Evolutionary conservation across 2,797 vertebrate genomes (phyloP).

Genomic region (Morus bassanus): DNA sequence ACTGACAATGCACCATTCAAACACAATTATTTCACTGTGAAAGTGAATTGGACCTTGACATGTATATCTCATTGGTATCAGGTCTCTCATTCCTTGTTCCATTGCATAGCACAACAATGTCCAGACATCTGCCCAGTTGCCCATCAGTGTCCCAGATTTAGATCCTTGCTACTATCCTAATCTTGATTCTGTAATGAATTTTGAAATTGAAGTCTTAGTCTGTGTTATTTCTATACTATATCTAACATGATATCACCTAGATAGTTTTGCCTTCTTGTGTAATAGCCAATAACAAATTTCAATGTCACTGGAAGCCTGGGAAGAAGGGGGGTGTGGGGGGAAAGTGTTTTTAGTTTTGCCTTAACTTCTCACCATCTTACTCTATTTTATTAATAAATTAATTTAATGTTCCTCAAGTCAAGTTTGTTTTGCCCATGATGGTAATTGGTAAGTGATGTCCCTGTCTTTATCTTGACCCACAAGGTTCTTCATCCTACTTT

Average conservation of each 20-base stretch:
- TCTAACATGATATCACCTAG: background rate
- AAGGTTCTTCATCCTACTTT: background rate
- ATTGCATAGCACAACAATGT: background rate
- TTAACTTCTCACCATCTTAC: background rate
- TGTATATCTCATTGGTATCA: background rate
- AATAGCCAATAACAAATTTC: background rate
- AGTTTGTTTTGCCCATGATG: background rate
- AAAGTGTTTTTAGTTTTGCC: background rate
- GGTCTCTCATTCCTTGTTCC: background rate
- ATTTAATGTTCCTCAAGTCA: background rate
- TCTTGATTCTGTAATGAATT: background rate
- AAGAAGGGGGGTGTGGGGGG: fast-evolving
- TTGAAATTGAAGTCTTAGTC: background rate
- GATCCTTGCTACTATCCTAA: background rate
- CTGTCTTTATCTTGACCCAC: background rate
- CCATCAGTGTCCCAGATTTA: background rate
- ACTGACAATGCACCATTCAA: background rate
- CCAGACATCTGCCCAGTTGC: background rate
- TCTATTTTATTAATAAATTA: background rate
- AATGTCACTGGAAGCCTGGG: background rate
- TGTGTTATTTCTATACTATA: background rate
- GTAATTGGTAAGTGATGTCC: background rate
- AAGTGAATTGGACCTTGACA: background rate
- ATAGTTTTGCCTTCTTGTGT: background rate
- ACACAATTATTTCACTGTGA: background rate